A percentile compares a stretch with the other conserved stretches of the same genome.
Conservation (phyloP, 2,797 vertebrate species). For the Eulemur albifrons region DNA sequence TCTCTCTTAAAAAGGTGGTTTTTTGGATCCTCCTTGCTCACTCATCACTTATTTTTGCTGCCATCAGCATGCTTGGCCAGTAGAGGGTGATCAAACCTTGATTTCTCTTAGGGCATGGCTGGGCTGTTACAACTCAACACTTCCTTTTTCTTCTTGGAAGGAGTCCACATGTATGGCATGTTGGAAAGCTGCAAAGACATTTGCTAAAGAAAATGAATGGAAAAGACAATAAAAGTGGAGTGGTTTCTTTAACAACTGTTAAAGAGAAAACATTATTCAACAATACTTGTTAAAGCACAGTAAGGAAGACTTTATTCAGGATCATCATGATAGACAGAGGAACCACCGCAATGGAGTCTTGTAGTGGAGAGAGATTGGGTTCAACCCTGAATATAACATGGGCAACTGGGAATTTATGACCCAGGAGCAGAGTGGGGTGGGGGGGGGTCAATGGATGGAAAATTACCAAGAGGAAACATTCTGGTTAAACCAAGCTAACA, state of each 20-base stretch:
- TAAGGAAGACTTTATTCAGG: neutral
- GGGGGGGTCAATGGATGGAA: neutral
- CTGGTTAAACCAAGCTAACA: neutral
- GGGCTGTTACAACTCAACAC: neutral
- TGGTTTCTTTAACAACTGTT: neutral
- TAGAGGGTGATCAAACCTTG: conserved; percentile 7
- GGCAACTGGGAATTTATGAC: neutral
- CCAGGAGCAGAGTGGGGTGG: neutral
- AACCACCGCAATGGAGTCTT: neutral
- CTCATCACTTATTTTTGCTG: neutral
- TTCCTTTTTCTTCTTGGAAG: neutral
- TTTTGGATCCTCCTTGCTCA: neutral
- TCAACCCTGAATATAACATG: neutral
- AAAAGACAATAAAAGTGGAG: neutral
- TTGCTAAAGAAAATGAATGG: neutral
- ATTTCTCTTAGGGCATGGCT: neutral
- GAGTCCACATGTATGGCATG: neutral
- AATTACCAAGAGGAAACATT: neutral
- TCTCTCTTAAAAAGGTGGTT: neutral
- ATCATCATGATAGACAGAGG: neutral
- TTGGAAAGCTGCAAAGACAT: neutral
- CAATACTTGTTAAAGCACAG: neutral
- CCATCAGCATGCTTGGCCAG: neutral
- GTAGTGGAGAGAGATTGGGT: neutral
- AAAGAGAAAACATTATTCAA: neutral